A percentile compares a stretch with the other conserved stretches of the same genome.
Evolutionary conservation across 1,140 invertebrate species (phyloP).

Genomic region (Cyrtorhinus lividipennis): DNA sequence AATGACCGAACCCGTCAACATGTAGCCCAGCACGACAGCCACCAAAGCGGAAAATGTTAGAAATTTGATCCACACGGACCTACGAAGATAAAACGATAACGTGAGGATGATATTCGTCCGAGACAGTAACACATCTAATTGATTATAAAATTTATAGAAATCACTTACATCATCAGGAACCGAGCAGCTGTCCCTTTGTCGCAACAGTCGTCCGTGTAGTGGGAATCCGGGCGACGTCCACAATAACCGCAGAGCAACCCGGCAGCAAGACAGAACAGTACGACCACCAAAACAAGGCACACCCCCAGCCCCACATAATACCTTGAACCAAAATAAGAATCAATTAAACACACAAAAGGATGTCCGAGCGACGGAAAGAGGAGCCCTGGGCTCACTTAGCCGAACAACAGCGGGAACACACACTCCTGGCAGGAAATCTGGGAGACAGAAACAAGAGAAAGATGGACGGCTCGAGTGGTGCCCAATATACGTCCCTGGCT

Average conservation of each 20-base stretch:
- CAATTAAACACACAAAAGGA: no score
- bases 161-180: slow-evolving; percentile 63
- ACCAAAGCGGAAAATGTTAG: slow-evolving; percentile 54
- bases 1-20: slow-evolving; percentile 50
- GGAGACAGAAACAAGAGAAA: no score
- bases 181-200: slow-evolving; percentile 68
- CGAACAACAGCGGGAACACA: no score
- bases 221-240: slow-evolving; percentile 62
- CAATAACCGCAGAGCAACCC: slow-evolving; percentile 75
- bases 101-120: no score
- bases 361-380: no score
- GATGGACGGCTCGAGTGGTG: no score
- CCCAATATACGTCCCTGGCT: no score
- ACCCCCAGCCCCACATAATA: slow-evolving; percentile 40
- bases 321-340: slow-evolving; percentile 29
- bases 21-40: slow-evolving; percentile 51
- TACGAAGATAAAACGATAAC: slow-evolving; percentile 31
- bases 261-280: slow-evolving; percentile 47
- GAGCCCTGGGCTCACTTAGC: no score
- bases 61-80: slow-evolving; percentile 67
- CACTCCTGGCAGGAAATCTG: no score
- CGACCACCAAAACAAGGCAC: slow-evolving; percentile 38
- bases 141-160: no score
- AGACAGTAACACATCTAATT: no score
- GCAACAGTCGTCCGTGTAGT: slow-evolving; percentile 58